These are phyloP conservation scores for Conopomorpha cramerella DNA, from an alignment of 1,140 invertebrate genomes.

Conservation along the genomic window DNA sequence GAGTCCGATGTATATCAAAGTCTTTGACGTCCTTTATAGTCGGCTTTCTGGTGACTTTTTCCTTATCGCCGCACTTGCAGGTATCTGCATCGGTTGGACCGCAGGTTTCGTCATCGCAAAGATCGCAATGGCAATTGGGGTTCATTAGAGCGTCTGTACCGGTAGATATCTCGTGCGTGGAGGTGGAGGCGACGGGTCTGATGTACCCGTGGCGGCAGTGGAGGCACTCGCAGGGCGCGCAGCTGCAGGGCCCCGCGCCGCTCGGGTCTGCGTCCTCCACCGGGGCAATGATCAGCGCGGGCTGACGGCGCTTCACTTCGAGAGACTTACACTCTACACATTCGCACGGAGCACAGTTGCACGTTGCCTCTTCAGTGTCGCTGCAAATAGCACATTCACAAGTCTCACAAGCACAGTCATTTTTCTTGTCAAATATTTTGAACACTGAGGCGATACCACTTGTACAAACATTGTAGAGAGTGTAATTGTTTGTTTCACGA, in stretches of 20 bases:
- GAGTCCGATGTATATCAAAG: conserved; percentile 17
- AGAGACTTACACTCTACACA: conserved; percentile 16
- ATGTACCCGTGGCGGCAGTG: conserved; percentile 18
- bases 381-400: conserved; percentile 18
- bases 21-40: conserved; percentile 14
- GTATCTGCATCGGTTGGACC: conserved; percentile 6
- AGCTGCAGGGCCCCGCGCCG: conserved; percentile 17
- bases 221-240: conserved; percentile 24
- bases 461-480: background rate
- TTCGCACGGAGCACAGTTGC: conserved; percentile 1
- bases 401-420: conserved; percentile 17
- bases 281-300: background rate
- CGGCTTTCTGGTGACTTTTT: conserved; percentile 15
- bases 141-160: conserved; percentile 11
- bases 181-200: conserved; percentile 6
- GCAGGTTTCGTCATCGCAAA: conserved; percentile 15
- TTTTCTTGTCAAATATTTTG: background rate
- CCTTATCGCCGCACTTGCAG: conserved; percentile 17
- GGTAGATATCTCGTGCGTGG: conserved; percentile 16
- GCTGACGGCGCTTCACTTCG: background rate
- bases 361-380: background rate
- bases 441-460: background rate
- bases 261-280: too few relatives aligned
- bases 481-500: background rate
- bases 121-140: conserved; percentile 14